Percentiles rank a stretch among this genome's conserved stretches.
Conservation (phyloP, 2,113 vertebrate genomes). For the Varanus komodoensis region DNA sequence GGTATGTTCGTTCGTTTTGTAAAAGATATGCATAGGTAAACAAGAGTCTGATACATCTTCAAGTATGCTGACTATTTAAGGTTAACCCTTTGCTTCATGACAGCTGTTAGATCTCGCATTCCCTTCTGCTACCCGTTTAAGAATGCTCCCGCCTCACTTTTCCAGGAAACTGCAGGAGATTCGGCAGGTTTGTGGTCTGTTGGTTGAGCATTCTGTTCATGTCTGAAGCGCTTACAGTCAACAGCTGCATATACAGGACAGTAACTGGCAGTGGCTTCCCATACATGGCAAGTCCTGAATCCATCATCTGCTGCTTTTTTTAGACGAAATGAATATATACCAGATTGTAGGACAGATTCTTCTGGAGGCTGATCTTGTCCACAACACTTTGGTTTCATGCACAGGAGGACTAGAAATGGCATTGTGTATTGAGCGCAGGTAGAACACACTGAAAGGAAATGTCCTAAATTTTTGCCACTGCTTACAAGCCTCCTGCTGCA, state of each 20-base stretch:
- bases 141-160: neutral
- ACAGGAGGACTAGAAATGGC: neutral
- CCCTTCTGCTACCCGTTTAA: neutral
- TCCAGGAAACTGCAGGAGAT: neutral
- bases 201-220: neutral
- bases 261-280: constrained; percentile 1
- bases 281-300: neutral
- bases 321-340: neutral
- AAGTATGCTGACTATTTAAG: neutral
- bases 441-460: neutral
- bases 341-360: neutral
- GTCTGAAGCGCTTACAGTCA: neutral
- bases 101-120: neutral
- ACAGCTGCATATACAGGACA: constrained; percentile 9
- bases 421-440: neutral
- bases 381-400: neutral
- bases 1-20: neutral
- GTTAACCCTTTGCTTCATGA: neutral
- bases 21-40: neutral
- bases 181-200: neutral
- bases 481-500: neutral
- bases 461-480: neutral
- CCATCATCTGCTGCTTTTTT: neutral
- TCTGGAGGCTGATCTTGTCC: neutral
- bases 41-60: neutral